Conservation (phyloP, 2,797 vertebrate genomes). For the Ataeniobius toweri region DNA sequence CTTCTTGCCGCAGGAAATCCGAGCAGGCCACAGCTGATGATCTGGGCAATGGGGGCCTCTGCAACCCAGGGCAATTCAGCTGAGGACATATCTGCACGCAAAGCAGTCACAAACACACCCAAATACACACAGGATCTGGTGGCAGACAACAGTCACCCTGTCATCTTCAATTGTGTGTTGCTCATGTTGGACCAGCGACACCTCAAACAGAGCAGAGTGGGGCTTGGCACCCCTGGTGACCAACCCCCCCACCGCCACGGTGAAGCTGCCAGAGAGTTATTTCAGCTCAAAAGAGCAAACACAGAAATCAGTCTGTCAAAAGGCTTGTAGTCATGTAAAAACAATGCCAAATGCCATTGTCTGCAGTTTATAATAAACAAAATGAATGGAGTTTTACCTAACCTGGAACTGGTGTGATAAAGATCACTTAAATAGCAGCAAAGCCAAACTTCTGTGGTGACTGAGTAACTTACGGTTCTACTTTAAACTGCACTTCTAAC, state of each 20-base stretch:
- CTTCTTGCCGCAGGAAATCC: constrained; percentile 50
- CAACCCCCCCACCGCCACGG: constrained; percentile 68
- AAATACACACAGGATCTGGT: constrained; percentile 52
- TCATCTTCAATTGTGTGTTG: constrained; percentile 77
- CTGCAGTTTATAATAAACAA: constrained; percentile 23
- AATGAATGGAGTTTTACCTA: constrained; percentile 13
- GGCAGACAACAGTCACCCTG: constrained; percentile 81
- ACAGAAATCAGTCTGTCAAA: constrained; percentile 65
- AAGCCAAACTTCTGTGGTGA: constrained; percentile 10
- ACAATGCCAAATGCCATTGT: constrained; percentile 11
- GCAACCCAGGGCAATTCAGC: constrained; percentile 62
- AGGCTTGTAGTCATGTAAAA: constrained; percentile 37
- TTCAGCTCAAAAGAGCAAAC: constrained; percentile 81
- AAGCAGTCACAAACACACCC: constrained; percentile 42
- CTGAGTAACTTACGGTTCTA: background rate
- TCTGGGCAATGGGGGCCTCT: constrained; percentile 57
- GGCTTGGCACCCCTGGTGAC: constrained; percentile 70
- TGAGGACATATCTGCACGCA: constrained; percentile 74
- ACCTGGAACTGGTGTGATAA: constrained; percentile 21
- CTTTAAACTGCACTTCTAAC: background rate
- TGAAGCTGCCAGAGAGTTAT: constrained; percentile 72
- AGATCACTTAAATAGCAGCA: constrained; percentile 3
- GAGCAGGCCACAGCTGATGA: constrained; percentile 68
- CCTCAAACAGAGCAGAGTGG: constrained; percentile 71
- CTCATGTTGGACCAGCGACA: constrained; percentile 80